Evolutionary conservation across 2,888 invertebrate species (phyloP), one percentile per base, ranked within the genome.

Genomic region (Erebia palarica): DNA sequence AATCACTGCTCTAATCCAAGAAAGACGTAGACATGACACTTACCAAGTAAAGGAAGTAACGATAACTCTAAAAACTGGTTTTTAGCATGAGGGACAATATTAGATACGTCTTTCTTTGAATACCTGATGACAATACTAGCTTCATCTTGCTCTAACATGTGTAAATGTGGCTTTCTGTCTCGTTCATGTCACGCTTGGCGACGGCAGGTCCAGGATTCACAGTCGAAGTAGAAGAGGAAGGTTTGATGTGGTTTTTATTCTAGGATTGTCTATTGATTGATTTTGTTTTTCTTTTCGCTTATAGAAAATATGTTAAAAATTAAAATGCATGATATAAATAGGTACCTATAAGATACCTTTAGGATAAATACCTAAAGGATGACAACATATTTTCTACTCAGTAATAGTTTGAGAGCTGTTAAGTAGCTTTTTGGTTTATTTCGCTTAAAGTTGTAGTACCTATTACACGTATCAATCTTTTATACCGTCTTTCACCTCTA

Each of bases 161-260:
- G 90, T 92, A 92, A 86, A 89, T 89, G 92, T 92, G 84, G 92
- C 92, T 92, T 92, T 91, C 87, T 91, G 91, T 92, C 91, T 91
- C 89, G 88, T 86, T 84, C 79, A 80, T 85, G 83, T 82, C 84
- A 81, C 90, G 86, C 90, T 88, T 88, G 86, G 81, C 77, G 84
- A 78, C 76, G 81, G 84, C 89, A 93, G 93, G 86, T 90, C 92
- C 85, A 81, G 92, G 86, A 90, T 90, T 80, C 92, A 93, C 90
- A 85, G 82, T 84, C 88, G 91, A 85, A 86, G 85, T 93, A 91
- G 91, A 84, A 88, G 90, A 89, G 92, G 90, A 93, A 93, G 93
- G 93, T 93, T 93, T 87, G 93, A 87, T 78, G 77, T 78, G 75
- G 77, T 81, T 82, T 85, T 82, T 75, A 78, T 84, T 76, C 73